Evolutionary conservation across 2,797 vertebrate genomes (phyloP).

Genomic region (Micrastur ruficollis): DNA sequence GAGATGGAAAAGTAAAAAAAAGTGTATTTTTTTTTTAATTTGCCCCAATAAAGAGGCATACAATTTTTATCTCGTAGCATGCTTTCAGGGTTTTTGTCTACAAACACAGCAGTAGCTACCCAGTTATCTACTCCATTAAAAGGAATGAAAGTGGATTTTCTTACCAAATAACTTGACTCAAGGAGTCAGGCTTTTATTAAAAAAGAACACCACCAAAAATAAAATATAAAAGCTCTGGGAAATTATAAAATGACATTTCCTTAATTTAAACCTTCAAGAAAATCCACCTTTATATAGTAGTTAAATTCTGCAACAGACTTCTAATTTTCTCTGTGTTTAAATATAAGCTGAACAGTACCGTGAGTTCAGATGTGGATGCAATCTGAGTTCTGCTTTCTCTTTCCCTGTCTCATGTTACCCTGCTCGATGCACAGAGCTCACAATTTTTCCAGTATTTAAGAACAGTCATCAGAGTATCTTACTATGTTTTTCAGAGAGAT

Average conservation of each 20-base stretch:
- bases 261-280: background rate
- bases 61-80: background rate
- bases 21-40: background rate
- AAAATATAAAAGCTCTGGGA: background rate
- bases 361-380: background rate
- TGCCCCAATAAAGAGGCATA: background rate
- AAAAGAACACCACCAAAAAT: background rate
- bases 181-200: background rate
- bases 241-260: background rate
- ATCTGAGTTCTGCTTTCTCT: background rate
- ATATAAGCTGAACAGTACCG: background rate
- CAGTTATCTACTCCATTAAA: background rate
- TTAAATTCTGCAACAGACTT: background rate
- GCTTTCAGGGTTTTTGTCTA: background rate
- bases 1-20: background rate
- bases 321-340: background rate
- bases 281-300: background rate
- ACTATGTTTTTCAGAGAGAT: slow-evolving; percentile 36
- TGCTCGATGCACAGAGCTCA: background rate
- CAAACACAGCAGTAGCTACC: background rate
- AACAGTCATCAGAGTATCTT: slow-evolving; percentile 14
- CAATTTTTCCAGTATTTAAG: slow-evolving; percentile 23
- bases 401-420: background rate
- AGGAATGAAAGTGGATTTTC: background rate
- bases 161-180: background rate